Percentiles rank a stretch among this genome's conserved stretches.
Conservation (phyloP, 1,140 invertebrate species). For the Sitophilus oryzae region DNA sequence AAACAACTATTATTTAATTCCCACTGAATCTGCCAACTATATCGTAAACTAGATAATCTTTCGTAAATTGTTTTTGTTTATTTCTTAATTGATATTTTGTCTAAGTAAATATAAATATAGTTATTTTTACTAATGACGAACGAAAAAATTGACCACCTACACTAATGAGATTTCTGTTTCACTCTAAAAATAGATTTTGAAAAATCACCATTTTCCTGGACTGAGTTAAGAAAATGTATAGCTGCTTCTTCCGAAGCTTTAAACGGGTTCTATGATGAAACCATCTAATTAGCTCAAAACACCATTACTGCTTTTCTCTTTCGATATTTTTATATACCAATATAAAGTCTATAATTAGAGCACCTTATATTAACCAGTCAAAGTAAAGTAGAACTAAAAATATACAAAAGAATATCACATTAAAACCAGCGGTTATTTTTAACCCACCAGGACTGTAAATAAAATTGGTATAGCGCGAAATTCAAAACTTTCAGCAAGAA, state of each 20-base stretch:
- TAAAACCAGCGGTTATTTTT: slow-evolving; percentile 7
- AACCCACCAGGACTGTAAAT: neutral
- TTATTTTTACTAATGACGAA: too few relatives aligned
- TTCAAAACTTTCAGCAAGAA: too few relatives aligned
- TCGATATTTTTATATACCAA: slow-evolving; percentile 1
- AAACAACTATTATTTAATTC: slow-evolving; percentile 7
- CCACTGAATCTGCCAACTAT: slow-evolving; percentile 4
- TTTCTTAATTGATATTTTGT: neutral
- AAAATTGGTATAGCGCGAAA: neutral
- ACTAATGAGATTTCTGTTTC: too few relatives aligned
- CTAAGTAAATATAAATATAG: neutral
- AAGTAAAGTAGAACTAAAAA: slow-evolving; percentile 18
- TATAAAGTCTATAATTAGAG: slow-evolving; percentile 13
- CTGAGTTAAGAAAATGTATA: too few relatives aligned
- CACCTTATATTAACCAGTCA: slow-evolving; percentile 11
- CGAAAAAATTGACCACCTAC: too few relatives aligned
- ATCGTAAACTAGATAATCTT: neutral
- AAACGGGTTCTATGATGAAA: too few relatives aligned
- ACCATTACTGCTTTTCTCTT: neutral
- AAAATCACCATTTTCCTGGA: too few relatives aligned
- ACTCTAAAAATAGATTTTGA: too few relatives aligned
- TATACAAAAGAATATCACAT: slow-evolving; percentile 21
- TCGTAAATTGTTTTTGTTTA: neutral
- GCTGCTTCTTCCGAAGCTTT: too few relatives aligned
- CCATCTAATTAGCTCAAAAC: too few relatives aligned